Percentiles rank a stretch among this genome's conserved stretches.
Evolutionary conservation across 2,888 invertebrate species (phyloP).

Genomic region (Sinhomidia bicolor): DNA sequence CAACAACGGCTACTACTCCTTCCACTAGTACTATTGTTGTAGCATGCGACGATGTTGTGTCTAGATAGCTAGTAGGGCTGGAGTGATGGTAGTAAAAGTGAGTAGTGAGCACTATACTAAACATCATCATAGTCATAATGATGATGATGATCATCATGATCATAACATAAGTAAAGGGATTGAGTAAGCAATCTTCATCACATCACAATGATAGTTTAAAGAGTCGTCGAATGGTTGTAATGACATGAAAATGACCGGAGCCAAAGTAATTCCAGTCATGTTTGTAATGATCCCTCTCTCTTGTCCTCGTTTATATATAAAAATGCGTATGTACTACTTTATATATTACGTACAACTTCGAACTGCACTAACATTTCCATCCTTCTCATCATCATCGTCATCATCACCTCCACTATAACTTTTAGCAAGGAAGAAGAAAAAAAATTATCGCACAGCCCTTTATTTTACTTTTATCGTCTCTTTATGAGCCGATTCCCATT

Average conservation of each 20-base stretch:
- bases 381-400: no score
- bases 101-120: neutral
- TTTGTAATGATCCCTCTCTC: slow-evolving; percentile 67
- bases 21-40: no score
- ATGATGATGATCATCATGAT: slow-evolving; percentile 39
- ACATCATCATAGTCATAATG: slow-evolving; percentile 26
- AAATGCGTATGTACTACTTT: neutral
- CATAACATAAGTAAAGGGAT: slow-evolving; percentile 45
- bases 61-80: no score
- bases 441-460: slow-evolving; percentile 79
- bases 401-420: neutral
- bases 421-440: slow-evolving; percentile 51
- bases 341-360: no score
- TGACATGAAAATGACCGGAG: slow-evolving; percentile 72
- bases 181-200: slow-evolving; percentile 69
- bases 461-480: slow-evolving; percentile 79
- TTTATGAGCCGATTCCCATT: slow-evolving; percentile 80
- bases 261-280: slow-evolving; percentile 64
- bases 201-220: slow-evolving; percentile 71
- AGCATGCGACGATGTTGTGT: no score
- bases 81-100: neutral
- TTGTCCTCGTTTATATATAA: neutral
- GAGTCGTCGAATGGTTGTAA: slow-evolving; percentile 66
- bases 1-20: no score
- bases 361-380: no score